Conservation (phyloP, 2,113 vertebrate species). For the Dromas ardeola region DNA sequence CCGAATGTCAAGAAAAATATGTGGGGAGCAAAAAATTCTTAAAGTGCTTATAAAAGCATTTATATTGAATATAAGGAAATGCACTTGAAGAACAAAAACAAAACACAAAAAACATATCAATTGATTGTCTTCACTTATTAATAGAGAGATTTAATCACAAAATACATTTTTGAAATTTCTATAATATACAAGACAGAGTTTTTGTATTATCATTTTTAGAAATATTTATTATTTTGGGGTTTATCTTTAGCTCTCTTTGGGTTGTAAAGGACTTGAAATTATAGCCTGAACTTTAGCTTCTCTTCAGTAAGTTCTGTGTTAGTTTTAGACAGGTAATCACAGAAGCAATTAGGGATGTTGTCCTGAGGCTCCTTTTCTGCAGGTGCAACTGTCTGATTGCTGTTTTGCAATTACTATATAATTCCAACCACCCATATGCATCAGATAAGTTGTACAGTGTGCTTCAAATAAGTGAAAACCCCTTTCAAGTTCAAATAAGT, state of each 20-base stretch:
- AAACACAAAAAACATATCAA: not conserved
- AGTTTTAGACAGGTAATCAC: slow-evolving; percentile 64
- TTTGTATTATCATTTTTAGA: not conserved
- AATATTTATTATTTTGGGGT: not conserved
- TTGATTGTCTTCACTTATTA: not conserved
- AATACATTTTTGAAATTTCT: not conserved
- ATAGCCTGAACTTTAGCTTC: slow-evolving; percentile 49
- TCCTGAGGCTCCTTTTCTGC: slow-evolving; percentile 63
- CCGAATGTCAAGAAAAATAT: not conserved
- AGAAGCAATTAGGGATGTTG: slow-evolving; percentile 74
- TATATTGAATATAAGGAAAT: not conserved
- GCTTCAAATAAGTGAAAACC: slow-evolving; percentile 67
- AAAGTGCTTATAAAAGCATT: not conserved
- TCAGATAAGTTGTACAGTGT: slow-evolving; percentile 42
- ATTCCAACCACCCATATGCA: slow-evolving; percentile 41
- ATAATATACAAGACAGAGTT: rapidly evolving
- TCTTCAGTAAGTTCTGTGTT: slow-evolving; percentile 46
- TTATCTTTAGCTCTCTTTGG: not conserved
- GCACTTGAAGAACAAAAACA: not conserved
- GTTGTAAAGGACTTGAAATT: slow-evolving; percentile 1
- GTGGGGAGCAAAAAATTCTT: not conserved
- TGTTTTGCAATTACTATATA: slow-evolving; percentile 66
- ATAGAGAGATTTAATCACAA: not conserved
- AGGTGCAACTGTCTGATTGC: slow-evolving; percentile 75
- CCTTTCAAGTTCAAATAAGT: slow-evolving; percentile 58